Conservation (phyloP, 2,888 invertebrate species). For the Dorcus hopei region DNA sequence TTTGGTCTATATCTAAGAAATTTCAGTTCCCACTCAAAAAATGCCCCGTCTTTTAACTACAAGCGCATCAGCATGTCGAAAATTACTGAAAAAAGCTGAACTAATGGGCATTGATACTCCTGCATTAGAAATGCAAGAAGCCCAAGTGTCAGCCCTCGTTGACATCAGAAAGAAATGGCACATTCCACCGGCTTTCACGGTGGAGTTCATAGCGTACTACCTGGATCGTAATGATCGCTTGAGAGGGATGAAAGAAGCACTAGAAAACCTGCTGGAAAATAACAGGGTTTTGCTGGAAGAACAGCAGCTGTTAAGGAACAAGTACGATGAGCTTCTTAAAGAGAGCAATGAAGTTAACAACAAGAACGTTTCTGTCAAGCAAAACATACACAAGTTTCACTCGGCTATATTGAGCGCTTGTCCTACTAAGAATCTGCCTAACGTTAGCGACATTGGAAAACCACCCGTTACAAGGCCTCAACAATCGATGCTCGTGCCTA, state of each 20-base stretch:
- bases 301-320: slow-evolving; percentile 69
- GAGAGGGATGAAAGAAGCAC: slow-evolving; percentile 70
- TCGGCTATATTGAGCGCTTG: slow-evolving; percentile 59
- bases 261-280: slow-evolving; percentile 71
- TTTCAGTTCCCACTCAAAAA: slow-evolving; percentile 86
- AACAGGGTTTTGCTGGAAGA: slow-evolving; percentile 74
- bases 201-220: slow-evolving; percentile 93
- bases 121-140: slow-evolving; percentile 77
- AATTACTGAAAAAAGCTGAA: slow-evolving; percentile 80
- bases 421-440: slow-evolving; percentile 58
- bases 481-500: slow-evolving; percentile 67
- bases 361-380: slow-evolving; percentile 58
- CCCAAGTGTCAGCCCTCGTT: slow-evolving; percentile 74
- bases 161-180: slow-evolving; percentile 93
- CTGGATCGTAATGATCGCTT: slow-evolving; percentile 83
- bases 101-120: slow-evolving; percentile 86
- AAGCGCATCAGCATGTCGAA: slow-evolving; percentile 82
- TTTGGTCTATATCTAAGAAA: neutral
- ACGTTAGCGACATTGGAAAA: slow-evolving; percentile 57
- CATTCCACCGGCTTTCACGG: slow-evolving; percentile 88
- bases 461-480: slow-evolving; percentile 42
- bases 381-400: slow-evolving; percentile 61
- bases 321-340: slow-evolving; percentile 71
- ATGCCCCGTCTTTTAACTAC: slow-evolving; percentile 89
- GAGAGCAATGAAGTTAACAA: slow-evolving; percentile 64